A percentile compares a stretch with the other conserved stretches of the same genome.
phyloP scores from a whole-genome alignment of 2,797 vertebrate genomes.

The Gallirallus australis region DNA sequence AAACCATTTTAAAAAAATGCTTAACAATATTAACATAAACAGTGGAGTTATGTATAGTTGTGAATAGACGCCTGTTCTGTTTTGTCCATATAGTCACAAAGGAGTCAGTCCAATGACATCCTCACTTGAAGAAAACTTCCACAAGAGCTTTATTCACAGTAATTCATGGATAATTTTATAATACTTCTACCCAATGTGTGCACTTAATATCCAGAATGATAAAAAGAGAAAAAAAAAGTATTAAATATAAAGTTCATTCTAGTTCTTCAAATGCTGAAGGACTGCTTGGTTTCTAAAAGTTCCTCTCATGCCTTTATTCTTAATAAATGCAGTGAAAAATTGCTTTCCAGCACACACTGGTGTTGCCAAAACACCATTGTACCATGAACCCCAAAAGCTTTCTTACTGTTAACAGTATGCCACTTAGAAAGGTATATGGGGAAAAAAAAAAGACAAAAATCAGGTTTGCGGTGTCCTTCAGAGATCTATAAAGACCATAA shows the following conservation, averaged over 20 bases:
- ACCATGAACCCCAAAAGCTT: background rate
- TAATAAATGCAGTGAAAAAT: background rate
- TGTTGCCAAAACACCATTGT: background rate
- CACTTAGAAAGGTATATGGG: background rate
- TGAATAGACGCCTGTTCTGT: fast-evolving
- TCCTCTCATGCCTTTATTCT: background rate
- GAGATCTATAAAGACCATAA: background rate
- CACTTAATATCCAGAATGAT: background rate
- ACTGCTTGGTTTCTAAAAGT: background rate
- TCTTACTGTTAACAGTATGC: background rate
- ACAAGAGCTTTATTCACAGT: background rate
- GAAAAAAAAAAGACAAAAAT: background rate
- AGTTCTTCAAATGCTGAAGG: background rate
- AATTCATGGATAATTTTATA: background rate
- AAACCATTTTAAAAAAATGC: background rate
- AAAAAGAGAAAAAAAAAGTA: background rate
- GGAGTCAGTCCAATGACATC: background rate
- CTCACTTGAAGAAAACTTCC: background rate
- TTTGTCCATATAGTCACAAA: background rate
- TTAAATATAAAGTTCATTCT: background rate
- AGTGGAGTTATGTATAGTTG: background rate
- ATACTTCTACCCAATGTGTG: background rate
- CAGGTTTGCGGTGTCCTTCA: background rate
- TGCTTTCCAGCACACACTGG: background rate
- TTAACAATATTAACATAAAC: background rate